phyloP scores from a whole-genome alignment of 30 jellyfish, hydroid and myxozoan species.

The Pelagia noctiluca region DNA sequence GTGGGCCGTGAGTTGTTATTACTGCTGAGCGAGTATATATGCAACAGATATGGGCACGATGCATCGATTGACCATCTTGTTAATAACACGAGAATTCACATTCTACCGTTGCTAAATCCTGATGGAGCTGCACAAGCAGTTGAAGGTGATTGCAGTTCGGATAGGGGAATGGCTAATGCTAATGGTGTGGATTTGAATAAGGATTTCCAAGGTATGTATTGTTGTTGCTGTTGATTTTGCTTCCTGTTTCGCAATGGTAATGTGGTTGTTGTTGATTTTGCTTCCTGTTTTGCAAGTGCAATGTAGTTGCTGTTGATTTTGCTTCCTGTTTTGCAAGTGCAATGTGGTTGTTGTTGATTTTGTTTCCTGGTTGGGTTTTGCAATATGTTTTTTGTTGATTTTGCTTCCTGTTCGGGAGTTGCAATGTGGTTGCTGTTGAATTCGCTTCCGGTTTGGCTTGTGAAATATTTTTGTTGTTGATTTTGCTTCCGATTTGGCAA shows the following conservation, averaged over 20 bases:
- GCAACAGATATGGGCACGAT: conserved; percentile 89
- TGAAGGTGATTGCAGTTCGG: conserved; percentile 90
- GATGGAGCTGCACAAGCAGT: conserved; percentile 93
- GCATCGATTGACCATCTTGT: conserved; percentile 65
- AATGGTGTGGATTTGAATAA: conserved; percentile 85
- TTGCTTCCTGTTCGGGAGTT: too few relatives aligned
- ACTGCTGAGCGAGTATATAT: conserved; percentile 73
- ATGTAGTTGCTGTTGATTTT: background rate
- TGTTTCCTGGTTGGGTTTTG: too few relatives aligned
- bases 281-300: background rate
- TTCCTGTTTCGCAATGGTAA: background rate
- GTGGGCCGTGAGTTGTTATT: conserved; percentile 92
- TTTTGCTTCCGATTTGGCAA: too few relatives aligned
- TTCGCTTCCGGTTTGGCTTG: too few relatives aligned
- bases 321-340: background rate
- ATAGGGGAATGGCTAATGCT: conserved; percentile 86
- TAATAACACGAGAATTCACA: conserved; percentile 90
- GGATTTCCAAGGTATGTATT: conserved; percentile 81
- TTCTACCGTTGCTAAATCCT: conserved; percentile 95
- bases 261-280: background rate
- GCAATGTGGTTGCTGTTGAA: too few relatives aligned
- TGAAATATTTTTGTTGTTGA: too few relatives aligned
- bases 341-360: background rate
- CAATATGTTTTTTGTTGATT: too few relatives aligned
- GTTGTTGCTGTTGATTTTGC: background rate